These are phyloP conservation scores for Branchellion lobata DNA, from an alignment of 2,888 invertebrate species.

Conservation along the genomic window DNA sequence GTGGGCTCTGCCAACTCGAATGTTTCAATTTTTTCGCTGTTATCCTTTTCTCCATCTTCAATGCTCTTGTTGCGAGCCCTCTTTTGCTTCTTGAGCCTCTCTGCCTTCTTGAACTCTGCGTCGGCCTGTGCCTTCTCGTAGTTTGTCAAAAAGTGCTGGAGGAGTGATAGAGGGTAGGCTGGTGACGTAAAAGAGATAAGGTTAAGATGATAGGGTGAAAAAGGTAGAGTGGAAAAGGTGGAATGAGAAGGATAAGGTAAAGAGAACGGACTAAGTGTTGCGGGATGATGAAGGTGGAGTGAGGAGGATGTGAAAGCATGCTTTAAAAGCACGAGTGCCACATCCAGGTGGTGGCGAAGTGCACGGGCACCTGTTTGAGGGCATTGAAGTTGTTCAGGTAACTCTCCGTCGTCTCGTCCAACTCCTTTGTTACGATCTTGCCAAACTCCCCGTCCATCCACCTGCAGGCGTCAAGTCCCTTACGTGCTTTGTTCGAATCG, in stretches of 20 bases:
- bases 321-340: too few species aligned
- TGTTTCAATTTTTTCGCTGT: conserved; percentile 69
- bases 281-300: too few species aligned
- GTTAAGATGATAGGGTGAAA: too few species aligned
- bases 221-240: too few species aligned
- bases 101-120: conserved; percentile 61
- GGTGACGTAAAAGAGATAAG: too few species aligned
- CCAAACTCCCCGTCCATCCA: conserved; percentile 93
- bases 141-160: conserved; percentile 16
- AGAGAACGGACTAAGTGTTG: too few species aligned
- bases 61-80: conserved; percentile 12
- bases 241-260: not conserved
- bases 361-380: conserved; percentile 77
- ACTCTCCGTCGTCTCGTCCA: conserved; percentile 79
- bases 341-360: too few species aligned
- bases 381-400: conserved; percentile 75
- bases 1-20: conserved; percentile 58
- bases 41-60: conserved; percentile 73
- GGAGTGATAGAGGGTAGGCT: not conserved
- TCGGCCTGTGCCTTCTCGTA: conserved; percentile 63
- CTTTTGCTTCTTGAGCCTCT: conserved; percentile 55
- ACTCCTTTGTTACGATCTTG: conserved; percentile 74
- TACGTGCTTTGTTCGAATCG: not conserved
- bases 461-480: too few species aligned
- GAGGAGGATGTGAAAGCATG: too few species aligned